phyloP scores from a whole-genome alignment of 2,113 vertebrate genomes.

The Rallus limicola region DNA sequence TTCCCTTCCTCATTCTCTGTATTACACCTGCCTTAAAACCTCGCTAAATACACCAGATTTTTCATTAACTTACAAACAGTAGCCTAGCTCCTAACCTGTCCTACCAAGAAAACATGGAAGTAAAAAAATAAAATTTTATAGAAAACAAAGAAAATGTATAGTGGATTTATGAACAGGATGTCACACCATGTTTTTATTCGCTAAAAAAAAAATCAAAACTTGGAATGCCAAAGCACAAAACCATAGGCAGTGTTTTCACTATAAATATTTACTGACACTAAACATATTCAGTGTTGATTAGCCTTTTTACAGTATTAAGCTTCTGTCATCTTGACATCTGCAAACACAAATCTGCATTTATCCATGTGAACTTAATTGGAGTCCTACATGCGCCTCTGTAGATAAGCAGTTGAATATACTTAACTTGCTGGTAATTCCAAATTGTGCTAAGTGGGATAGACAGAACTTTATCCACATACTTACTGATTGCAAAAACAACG shows the following conservation, averaged over 20 bases:
- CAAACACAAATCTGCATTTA: conserved; percentile 74
- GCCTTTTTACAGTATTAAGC: conserved; percentile 74
- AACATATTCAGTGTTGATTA: conserved; percentile 77
- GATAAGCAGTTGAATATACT: conserved; percentile 71
- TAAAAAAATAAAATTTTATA: neutral
- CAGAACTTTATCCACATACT: conserved; percentile 55
- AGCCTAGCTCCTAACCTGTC: neutral
- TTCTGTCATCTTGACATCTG: conserved; percentile 70
- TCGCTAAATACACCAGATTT: neutral
- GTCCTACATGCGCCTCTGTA: conserved; percentile 64
- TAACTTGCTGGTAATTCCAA: conserved; percentile 67
- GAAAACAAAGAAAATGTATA: neutral
- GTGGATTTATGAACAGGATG: neutral
- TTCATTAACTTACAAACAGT: neutral
- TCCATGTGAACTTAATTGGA: conserved; percentile 73
- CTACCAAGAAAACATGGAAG: neutral
- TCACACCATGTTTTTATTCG: conserved; percentile 11
- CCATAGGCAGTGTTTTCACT: conserved; percentile 44
- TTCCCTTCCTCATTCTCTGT: neutral
- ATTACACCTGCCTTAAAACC: neutral
- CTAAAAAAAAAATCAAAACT: conserved; percentile 21
- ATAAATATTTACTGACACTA: conserved; percentile 75
- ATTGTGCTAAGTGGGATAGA: conserved; percentile 63
- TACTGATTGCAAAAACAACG: neutral
- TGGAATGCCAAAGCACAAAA: conserved; percentile 42